These are phyloP conservation scores for Phytoseiulus persimilis DNA, from an alignment of 2,888 invertebrate genomes.

Conservation along the genomic window DNA sequence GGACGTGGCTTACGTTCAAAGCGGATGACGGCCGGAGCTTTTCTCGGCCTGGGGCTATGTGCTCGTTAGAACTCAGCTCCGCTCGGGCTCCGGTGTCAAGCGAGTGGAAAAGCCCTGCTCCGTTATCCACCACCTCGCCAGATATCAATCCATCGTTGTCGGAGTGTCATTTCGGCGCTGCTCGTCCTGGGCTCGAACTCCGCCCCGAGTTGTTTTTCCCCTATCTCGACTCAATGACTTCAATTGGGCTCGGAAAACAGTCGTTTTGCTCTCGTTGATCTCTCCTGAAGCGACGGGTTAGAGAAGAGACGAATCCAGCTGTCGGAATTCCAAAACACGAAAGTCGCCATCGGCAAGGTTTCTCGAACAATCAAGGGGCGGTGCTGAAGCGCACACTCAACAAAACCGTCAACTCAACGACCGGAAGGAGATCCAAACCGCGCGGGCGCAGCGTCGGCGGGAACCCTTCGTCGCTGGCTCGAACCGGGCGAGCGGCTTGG, in stretches of 20 bases:
- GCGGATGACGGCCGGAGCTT: neutral
- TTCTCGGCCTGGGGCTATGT: constrained; percentile 30
- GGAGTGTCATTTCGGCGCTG: too few species aligned
- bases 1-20: neutral
- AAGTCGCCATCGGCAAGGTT: neutral
- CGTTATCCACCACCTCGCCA: neutral
- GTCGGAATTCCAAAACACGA: neutral
- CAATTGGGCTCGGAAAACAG: too few species aligned
- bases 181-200: too few species aligned
- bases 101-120: neutral
- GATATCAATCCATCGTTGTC: too few species aligned
- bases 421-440: neutral
- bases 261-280: too few species aligned
- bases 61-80: constrained; percentile 27
- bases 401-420: neutral
- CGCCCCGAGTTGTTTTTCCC: too few species aligned
- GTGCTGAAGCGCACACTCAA: neutral
- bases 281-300: too few species aligned
- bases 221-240: too few species aligned
- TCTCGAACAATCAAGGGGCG: neutral
- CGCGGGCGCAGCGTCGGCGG: neutral
- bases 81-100: neutral
- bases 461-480: neutral
- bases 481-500: neutral
- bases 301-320: neutral